Base-by-base conservation (phyloP, 1,140 invertebrate genomes). In the Lethocerus indicus region DNA sequence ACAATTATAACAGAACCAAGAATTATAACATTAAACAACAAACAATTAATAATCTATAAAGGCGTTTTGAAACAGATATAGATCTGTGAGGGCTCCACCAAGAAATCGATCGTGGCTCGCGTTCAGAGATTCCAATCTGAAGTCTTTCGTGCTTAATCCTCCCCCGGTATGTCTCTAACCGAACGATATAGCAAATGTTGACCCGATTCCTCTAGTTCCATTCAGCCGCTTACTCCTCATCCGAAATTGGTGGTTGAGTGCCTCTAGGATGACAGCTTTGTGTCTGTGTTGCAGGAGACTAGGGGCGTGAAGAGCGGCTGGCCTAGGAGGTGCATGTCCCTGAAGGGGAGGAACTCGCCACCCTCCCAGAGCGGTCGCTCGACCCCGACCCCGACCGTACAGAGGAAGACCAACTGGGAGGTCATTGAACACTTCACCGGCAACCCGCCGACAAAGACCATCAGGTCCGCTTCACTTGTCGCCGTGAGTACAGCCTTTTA, bases 391-490 rank as follows among this genome's bases (percentile, higher is more conserved):
- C 71, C 72, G 21, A 71, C 67, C 2, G 71, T 71, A 32, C 67
- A 74, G 24, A 75, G 75, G 63, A 86, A 85, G 62, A 85, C 82
- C 55, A 87, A 87, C 64, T 87, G 83, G 83, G 81, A 87, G 63
- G 83, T 87, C 49, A 87, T 87, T 58, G 83, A 87, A 64, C 83
- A 87, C 64, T 86, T 81, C 64, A 73, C 50, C 14, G 52, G 45
- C 9, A 42, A 43, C 7, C 24, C 32, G 1, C 32, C 32, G 1
- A 27, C 27, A 1, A 29, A 41, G 9, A 41, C 32, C 16, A 46
- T 52, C 5, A 20, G 51, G 7, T 52, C 51, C 2, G 51, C 51
- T 1, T 48, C 45, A 26, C 39, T 52, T 4, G 39, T 52, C 3
- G 51, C 51, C 29, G 50, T 51, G 24, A 51, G 44, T 51, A n/a